Conservation (phyloP, 2,113 vertebrate genomes). For the Rousettus leschenaultii region DNA sequence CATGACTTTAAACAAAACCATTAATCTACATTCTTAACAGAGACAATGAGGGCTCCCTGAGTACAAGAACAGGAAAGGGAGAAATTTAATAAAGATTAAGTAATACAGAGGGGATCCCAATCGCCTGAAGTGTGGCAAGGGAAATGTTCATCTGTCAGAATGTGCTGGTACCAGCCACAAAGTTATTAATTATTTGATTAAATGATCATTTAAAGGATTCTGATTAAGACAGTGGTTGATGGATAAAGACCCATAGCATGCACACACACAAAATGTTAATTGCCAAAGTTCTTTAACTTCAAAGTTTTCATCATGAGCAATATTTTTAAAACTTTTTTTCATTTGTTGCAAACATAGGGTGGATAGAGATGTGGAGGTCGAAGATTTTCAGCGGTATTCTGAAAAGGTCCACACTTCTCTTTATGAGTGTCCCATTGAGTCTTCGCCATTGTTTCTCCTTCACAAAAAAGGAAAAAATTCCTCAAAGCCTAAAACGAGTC, state of each 20-base stretch:
- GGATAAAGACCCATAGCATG: neutral
- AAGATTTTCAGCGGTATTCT: constrained; percentile 95
- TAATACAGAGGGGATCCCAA: neutral
- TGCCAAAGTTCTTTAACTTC: neutral
- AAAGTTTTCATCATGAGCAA: neutral
- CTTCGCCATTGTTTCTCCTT: constrained; percentile 84
- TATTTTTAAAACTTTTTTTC: neutral
- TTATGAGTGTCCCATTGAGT: constrained; percentile 92
- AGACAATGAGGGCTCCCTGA: neutral
- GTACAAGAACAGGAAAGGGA: neutral
- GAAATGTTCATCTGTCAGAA: neutral
- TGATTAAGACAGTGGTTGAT: neutral
- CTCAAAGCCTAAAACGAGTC: constrained; percentile 84
- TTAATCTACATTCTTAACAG: constrained; percentile 5
- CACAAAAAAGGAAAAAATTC: constrained; percentile 84
- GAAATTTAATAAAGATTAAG: neutral
- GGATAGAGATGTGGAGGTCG: constrained; percentile 94
- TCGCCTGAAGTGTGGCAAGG: neutral
- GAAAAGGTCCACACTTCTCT: constrained; percentile 91
- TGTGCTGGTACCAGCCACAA: neutral
- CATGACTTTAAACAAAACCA: constrained; percentile 15
- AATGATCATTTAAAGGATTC: neutral
- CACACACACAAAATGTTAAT: neutral
- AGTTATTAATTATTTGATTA: neutral
- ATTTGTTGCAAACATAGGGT: constrained; percentile 80